Evolutionary conservation across 2,113 vertebrate species (phyloP).

Genomic region (Tragelaphus scriptus): DNA sequence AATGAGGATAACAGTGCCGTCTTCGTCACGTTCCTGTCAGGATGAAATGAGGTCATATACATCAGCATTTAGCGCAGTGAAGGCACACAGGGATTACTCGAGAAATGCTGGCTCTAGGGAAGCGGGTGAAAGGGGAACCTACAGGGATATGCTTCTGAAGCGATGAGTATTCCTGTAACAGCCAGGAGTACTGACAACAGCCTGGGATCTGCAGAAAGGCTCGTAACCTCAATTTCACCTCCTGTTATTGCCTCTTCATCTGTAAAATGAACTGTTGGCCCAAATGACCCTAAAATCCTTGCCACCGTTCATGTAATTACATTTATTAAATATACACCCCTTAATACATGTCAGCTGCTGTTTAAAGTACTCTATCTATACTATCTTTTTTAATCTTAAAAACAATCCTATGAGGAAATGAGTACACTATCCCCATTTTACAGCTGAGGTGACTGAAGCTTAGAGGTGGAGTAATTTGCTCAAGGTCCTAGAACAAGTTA

Average conservation of each 20-base stretch:
- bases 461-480: neutral
- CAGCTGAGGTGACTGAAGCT: neutral
- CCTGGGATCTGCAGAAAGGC: neutral
- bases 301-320: neutral
- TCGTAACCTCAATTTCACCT: neutral
- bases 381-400: slow-evolving; percentile 12
- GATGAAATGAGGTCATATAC: neutral
- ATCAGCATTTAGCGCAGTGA: neutral
- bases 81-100: neutral
- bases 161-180: neutral
- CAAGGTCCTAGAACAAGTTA: neutral
- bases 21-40: neutral
- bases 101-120: neutral
- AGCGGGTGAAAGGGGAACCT: neutral
- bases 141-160: neutral
- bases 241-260: neutral
- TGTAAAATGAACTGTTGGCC: neutral
- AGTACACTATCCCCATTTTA: neutral
- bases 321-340: neutral
- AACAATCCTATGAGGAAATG: neutral
- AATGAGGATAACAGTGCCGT: neutral
- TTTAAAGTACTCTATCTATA: neutral
- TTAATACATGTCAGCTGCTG: neutral
- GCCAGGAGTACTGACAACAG: neutral
- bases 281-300: neutral